Evolutionary conservation across 2,113 vertebrate species (phyloP).

Genomic region (Engystomops pustulosus): DNA sequence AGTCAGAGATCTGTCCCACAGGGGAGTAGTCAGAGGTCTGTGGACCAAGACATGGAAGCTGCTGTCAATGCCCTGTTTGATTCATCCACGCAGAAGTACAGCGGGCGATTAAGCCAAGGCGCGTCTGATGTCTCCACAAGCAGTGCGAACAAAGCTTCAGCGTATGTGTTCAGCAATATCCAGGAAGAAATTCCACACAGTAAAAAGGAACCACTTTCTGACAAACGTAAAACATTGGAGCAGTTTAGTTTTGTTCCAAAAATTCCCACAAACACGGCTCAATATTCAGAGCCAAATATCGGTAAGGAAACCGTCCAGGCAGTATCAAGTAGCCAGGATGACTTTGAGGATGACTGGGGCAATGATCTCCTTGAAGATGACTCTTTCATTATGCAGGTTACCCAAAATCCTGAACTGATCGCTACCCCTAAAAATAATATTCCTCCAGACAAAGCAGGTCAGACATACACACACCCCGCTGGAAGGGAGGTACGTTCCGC

Average conservation of each 20-base stretch:
- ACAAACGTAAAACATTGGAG: neutral
- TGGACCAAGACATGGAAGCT: constrained; percentile 77
- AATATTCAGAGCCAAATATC: neutral
- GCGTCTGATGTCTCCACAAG: constrained; percentile 65
- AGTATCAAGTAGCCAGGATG: constrained; percentile 53
- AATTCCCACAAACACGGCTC: neutral
- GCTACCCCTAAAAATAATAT: constrained; percentile 55
- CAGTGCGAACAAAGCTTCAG: neutral
- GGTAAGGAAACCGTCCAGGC: neutral
- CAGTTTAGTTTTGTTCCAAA: neutral
- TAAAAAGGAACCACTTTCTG: neutral
- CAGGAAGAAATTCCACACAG: neutral
- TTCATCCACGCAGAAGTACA: constrained; percentile 83
- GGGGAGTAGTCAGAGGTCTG: constrained; percentile 63
- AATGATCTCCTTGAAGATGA: constrained; percentile 82
- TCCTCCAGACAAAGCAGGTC: constrained; percentile 32
- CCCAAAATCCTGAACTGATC: constrained; percentile 73
- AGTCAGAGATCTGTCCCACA: constrained; percentile 63
- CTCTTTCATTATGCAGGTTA: constrained; percentile 78
- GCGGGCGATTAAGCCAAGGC: constrained; percentile 79
- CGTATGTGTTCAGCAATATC: constrained; percentile 58
- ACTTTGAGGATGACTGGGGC: constrained; percentile 88
- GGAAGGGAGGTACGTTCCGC: constrained; percentile 51
- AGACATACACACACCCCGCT: constrained; percentile 51
- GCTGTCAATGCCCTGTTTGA: constrained; percentile 89